Base-by-base conservation (phyloP, 2,888 invertebrate genomes). In the Troides aeacus region DNA sequence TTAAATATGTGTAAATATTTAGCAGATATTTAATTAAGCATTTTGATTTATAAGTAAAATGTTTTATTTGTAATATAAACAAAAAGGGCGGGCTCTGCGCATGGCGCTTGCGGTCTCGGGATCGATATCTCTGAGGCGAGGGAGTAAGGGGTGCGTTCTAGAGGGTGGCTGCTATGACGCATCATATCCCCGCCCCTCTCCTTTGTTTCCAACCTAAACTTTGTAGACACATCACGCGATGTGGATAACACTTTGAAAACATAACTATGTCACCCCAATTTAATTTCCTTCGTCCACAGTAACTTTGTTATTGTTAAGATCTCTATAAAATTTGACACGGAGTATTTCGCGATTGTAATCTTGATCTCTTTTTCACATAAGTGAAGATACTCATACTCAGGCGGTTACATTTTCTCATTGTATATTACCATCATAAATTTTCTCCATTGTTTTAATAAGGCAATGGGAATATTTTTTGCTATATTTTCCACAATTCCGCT, bases 31-130 rank as follows among this genome's bases (percentile, higher is more conserved):
- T 42, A 42, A 42, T 42, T 42, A 30, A 30, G 30, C 5, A 42
- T 42, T 42, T 46, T 46, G 46, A 15, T 46, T 46, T 46, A 10
- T 12, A 6, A n/a, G n/a, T 73, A 67, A 69, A 74, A 75, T 74
- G 77, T 79, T 79, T 39, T 62, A 62, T 63, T 70, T 66, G 59
- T 66, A 63, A 81, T 81, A 88, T 85, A 91, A 90, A 89, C 88
- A 90, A 86, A 86, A 89, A 86, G 87, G 89, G 89, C 86, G 90
- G 84, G 77, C 82, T 86, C 80, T 85, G 92, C 92, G 92, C 92
- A 92, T 92, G 92, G 80, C 90, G 75, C 79, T 83, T 75, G 79
- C 75, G 75, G 78, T 75, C 70, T 72, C 73, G 72, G 76, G 70
- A 86, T 88, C 86, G 89, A 91, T 91, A 88, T 81, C 81, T 80